Percentiles rank a stretch among this genome's conserved stretches.
These are phyloP conservation scores for Manis crassicaudata DNA, from an alignment of 2,797 vertebrate genomes.

Conservation along the genomic window DNA sequence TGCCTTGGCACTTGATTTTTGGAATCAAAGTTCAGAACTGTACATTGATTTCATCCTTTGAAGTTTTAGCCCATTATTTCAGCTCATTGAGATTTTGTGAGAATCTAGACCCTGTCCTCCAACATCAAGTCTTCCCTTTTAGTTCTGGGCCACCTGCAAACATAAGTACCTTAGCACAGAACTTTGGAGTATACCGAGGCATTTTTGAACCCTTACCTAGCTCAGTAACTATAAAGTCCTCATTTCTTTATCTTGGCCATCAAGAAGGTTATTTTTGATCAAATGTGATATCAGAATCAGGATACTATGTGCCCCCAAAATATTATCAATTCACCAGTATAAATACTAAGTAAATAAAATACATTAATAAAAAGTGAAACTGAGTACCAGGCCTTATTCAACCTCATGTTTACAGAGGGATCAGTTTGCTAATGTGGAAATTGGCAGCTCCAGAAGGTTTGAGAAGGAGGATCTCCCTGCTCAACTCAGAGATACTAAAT, in stretches of 20 bases:
- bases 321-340: not conserved
- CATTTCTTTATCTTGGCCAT: constrained; percentile 19
- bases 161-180: not conserved
- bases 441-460: not conserved
- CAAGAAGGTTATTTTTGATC: not conserved
- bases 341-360: constrained; percentile 29
- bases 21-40: constrained; percentile 10
- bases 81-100: not conserved
- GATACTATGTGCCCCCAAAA: not conserved
- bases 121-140: not conserved
- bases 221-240: not conserved
- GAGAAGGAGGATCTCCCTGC: constrained; percentile 22
- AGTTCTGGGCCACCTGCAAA: not conserved
- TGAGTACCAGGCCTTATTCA: not conserved
- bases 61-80: not conserved
- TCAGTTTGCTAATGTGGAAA: constrained; percentile 5
- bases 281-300: constrained; percentile 18
- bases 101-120: not conserved
- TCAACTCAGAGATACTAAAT: constrained; percentile 51
- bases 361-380: constrained; percentile 27
- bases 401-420: not conserved
- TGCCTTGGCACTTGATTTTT: constrained; percentile 29
- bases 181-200: not conserved
- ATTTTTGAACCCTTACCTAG: not conserved
- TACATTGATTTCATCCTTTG: not conserved